Base-by-base conservation (phyloP, 1,140 invertebrate genomes). In the Platyura marginata region DNA sequence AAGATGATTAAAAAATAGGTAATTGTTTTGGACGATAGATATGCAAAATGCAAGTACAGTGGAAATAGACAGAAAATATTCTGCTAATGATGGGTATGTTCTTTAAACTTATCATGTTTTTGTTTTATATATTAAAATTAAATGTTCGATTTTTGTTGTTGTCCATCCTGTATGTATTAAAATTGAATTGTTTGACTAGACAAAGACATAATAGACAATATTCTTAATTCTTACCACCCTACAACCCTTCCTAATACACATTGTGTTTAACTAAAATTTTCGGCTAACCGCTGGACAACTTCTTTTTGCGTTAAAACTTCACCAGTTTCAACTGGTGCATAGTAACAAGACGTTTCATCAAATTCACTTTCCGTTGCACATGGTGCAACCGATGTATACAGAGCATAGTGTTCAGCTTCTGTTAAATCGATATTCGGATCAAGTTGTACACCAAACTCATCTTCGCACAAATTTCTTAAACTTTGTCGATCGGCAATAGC, bases 311-410 rank as follows among this genome's bases (percentile, higher is more conserved):
- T 58, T 3, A 61, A 40, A 8, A 61, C 59, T 57, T 79, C 79
- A 22, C 76, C 75, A 16, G 74, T 80, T 56, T 87, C 82, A 9
- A 87, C 77, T 2, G 81, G 75, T 29, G 81, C 81, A 56, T 88
- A 88, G 57, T 85, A 88, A 57, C 78, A 81, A 20, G 81, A 86
- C 53, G 78, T 74, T 53, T 89, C 85, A 52, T 88, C 84, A 53
- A 88, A 88, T 54, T 89, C 85, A 8, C 82, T 86, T 15, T 70
- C 74, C 1, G 82, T 86, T 3, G 84, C 85, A 55, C 77, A 76
- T 10, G 84, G 84, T 6, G 84, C 82, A 53, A 87, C 72, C 29
- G 77, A 74, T 45, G 81, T 86, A 47, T 87, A 87, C 36, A 89
- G 56, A 32, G 83, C 85, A 59, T 85, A 88, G 57, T 87, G 79